Conservation (phyloP, 2,888 invertebrate species). For the Plebejus argus region DNA sequence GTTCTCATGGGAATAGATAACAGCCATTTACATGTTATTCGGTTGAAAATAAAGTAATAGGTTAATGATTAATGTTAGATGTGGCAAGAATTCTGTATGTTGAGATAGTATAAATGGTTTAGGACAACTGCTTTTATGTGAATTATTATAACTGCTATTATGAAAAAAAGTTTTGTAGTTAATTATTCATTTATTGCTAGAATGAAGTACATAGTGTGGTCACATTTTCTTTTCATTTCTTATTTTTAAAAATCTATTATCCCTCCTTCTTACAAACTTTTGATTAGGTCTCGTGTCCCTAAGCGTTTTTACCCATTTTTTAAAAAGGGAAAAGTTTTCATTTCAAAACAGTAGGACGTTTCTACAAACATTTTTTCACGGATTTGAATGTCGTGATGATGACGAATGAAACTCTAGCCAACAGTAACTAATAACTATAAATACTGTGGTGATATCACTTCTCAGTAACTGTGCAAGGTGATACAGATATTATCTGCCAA, state of each 20-base stretch:
- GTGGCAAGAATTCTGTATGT: background rate
- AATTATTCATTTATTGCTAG: too few species aligned
- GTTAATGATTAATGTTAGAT: background rate
- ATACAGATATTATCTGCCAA: background rate
- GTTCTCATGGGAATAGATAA: slow-evolving; percentile 1
- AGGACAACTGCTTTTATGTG: background rate
- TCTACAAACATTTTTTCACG: background rate
- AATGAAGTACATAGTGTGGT: too few species aligned
- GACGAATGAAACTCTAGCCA: background rate
- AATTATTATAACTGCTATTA: too few species aligned
- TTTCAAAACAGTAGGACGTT: too few species aligned
- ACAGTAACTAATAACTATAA: background rate
- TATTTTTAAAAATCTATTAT: too few species aligned
- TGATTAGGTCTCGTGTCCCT: too few species aligned
- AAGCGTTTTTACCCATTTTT: too few species aligned
- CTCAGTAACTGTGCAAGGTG: background rate
- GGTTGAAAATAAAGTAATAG: background rate
- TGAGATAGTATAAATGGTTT: background rate
- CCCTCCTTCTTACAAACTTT: too few species aligned
- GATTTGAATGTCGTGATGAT: background rate
- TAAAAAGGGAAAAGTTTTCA: too few species aligned
- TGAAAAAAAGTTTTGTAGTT: too few species aligned
- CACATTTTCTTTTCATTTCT: too few species aligned
- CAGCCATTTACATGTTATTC: background rate
- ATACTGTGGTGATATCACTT: background rate